Evolutionary conservation across 2,888 invertebrate species (phyloP).

Genomic region (Drosophila anomelani): DNA sequence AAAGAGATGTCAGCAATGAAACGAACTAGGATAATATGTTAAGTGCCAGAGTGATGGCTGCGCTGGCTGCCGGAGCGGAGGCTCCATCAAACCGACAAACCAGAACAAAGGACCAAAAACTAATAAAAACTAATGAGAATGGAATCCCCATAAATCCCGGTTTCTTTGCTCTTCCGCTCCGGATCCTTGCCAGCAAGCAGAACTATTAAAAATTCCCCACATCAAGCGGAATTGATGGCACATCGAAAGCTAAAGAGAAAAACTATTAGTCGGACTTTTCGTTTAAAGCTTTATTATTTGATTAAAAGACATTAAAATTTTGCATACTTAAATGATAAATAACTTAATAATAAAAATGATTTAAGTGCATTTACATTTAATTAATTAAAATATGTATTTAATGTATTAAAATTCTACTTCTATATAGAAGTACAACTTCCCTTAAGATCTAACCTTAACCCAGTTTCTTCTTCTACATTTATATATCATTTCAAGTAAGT

Average conservation of each 20-base stretch:
- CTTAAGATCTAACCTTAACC: too few relatives aligned
- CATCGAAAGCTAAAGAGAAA: background rate
- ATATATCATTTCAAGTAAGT: background rate
- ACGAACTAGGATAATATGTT: constrained; percentile 68
- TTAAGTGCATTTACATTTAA: background rate
- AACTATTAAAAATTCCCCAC: constrained; percentile 40
- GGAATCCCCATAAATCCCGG: constrained; percentile 36
- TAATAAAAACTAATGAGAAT: constrained; percentile 44
- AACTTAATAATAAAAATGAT: background rate
- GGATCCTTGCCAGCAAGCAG: constrained; percentile 1
- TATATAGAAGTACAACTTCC: background rate
- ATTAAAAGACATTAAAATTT: background rate
- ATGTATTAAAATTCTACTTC: background rate
- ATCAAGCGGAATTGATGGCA: constrained; percentile 29
- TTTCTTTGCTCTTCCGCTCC: constrained; percentile 22
- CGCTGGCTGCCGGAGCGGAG: background rate
- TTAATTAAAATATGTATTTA: background rate
- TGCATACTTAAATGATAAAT: background rate
- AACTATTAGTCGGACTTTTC: background rate
- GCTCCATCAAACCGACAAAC: constrained; percentile 19
- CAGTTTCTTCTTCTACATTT: background rate
- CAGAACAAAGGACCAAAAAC: constrained; percentile 34
- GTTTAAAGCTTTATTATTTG: background rate
- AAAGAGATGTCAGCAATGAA: constrained; percentile 59
- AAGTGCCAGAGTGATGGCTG: constrained; percentile 44